Percentiles rank a stretch among this genome's conserved stretches.
phyloP scores from a whole-genome alignment of 2,888 invertebrate species.

The Syrphus vitripennis region DNA sequence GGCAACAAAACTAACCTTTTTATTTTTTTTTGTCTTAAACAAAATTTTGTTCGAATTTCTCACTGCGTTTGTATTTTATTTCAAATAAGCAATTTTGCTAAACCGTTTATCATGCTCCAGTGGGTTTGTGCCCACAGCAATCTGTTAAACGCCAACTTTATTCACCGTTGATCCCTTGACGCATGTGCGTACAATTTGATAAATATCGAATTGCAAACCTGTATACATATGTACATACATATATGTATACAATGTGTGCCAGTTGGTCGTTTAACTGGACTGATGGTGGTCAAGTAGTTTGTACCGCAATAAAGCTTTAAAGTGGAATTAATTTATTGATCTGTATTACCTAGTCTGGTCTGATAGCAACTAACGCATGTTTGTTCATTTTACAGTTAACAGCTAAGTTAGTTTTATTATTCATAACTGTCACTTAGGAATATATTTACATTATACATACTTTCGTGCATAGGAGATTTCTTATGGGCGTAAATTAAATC shows the following conservation, averaged over 20 bases:
- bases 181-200: conserved; percentile 53
- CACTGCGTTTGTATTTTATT: no score
- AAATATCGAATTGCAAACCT: conserved; percentile 2
- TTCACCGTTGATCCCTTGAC: conserved; percentile 47
- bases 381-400: conserved; percentile 13
- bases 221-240: not conserved
- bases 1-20: not conserved
- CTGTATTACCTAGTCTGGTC: not conserved
- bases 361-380: conserved; percentile 12
- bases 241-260: not conserved
- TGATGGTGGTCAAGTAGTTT: not conserved
- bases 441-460: not conserved
- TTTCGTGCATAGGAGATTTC: no score
- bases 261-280: not conserved
- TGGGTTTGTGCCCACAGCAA: not conserved
- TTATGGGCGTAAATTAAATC: not conserved
- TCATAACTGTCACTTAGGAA: conserved; percentile 8
- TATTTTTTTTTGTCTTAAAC: not conserved
- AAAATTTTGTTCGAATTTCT: not conserved
- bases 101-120: not conserved
- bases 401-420: conserved; percentile 5
- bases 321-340: conserved; percentile 21
- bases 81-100: not conserved
- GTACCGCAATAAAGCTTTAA: not conserved
- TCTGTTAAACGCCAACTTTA: not conserved